Evolutionary conservation across 2,113 vertebrate genomes (phyloP).

Genomic region (Bambusicola thoracicus): DNA sequence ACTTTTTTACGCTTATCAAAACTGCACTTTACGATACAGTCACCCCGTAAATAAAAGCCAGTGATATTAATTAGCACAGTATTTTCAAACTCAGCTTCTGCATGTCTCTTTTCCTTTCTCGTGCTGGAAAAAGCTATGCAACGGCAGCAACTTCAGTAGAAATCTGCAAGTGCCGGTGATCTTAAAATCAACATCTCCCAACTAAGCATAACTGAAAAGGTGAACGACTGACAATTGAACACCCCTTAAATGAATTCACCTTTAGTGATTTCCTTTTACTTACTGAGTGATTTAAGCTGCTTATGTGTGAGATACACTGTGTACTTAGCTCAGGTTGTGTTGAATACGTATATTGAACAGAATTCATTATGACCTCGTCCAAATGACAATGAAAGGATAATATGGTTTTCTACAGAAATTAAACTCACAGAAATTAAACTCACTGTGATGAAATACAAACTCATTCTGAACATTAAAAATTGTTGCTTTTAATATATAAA

Average conservation of each 20-base stretch:
- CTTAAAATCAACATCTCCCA: not conserved
- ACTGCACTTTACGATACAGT: not conserved
- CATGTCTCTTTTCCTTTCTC: not conserved
- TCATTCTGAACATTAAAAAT: not conserved
- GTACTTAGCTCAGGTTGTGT: not conserved
- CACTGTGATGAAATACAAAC: not conserved
- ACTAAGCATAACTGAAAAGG: not conserved
- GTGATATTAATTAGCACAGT: not conserved
- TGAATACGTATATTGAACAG: not conserved
- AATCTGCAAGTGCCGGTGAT: not conserved
- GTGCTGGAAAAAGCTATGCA: not conserved
- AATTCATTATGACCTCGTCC: not conserved
- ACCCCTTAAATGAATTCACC: not conserved
- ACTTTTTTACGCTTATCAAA: not conserved
- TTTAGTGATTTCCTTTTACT: not conserved
- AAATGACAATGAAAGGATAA: not conserved
- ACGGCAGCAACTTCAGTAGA: not conserved
- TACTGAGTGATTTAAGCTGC: not conserved
- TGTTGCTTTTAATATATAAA: not conserved
- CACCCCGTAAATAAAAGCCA: not conserved
- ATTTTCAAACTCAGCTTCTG: conserved; percentile 8
- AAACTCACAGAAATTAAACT: not conserved
- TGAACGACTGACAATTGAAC: not conserved
- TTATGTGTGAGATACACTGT: not conserved
- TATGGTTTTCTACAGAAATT: not conserved